Percentiles rank a stretch among this genome's conserved stretches.
phyloP scores from a whole-genome alignment of 2,888 invertebrate genomes.

The Eupithecia centaureata region DNA sequence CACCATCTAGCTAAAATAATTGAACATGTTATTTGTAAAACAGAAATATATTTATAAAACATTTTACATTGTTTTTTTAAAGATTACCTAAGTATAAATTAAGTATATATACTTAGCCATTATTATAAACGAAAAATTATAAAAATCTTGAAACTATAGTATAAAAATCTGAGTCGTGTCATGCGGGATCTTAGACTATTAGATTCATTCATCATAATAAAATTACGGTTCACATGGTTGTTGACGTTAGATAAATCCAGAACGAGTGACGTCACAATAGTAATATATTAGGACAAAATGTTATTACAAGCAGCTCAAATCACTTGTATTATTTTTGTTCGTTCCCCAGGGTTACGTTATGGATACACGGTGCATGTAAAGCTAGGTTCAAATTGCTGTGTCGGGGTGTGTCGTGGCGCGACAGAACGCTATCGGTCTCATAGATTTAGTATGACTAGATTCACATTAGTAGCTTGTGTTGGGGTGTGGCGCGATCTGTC shows the following conservation, averaged over 20 bases:
- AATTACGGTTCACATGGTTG: constrained; percentile 75
- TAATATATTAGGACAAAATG: constrained; percentile 82
- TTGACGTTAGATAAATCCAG: constrained; percentile 68
- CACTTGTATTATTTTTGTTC: constrained; percentile 80
- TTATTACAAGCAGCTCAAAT: constrained; percentile 81
- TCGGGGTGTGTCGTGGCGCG: too few relatives aligned
- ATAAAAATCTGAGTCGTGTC: not conserved
- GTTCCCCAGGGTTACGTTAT: constrained; percentile 53
- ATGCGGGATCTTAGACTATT: not conserved
- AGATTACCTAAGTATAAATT: too few relatives aligned
- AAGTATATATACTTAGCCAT: too few relatives aligned
- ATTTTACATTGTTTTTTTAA: too few relatives aligned
- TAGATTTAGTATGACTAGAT: too few relatives aligned
- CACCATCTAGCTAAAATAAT: not conserved
- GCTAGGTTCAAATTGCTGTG: too few relatives aligned
- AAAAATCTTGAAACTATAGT: too few relatives aligned
- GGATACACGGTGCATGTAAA: not conserved
- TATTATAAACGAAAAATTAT: too few relatives aligned
- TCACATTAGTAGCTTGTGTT: too few relatives aligned
- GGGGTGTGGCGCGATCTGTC: too few relatives aligned
- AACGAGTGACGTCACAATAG: constrained; percentile 76
- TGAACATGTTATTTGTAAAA: not conserved
- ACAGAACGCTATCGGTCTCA: too few relatives aligned
- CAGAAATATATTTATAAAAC: not conserved
- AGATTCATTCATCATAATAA: constrained; percentile 55